Conservation (phyloP, 2,888 invertebrate species). For the Athalia cordata region DNA sequence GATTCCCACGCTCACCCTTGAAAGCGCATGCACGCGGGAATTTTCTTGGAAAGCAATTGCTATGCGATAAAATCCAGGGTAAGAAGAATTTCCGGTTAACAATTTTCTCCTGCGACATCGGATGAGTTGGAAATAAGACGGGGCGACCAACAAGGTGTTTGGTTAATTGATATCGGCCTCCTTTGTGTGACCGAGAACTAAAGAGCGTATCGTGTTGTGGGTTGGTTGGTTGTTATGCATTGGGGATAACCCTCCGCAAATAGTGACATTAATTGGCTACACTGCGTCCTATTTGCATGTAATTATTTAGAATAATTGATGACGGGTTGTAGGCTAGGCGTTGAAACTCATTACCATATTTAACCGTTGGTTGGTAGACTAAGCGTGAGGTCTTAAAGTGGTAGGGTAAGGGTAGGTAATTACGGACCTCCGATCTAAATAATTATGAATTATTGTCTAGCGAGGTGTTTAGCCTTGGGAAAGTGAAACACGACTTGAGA, state of each 20-base stretch:
- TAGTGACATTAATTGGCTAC: slow-evolving; percentile 70
- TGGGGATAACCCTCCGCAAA: slow-evolving; percentile 69
- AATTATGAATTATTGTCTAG: slow-evolving; percentile 37
- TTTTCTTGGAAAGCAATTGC: slow-evolving; percentile 1
- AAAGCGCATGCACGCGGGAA: slow-evolving; percentile 12
- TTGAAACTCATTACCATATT: slow-evolving; percentile 69
- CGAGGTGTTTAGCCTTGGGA: slow-evolving; percentile 13
- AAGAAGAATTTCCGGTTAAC: background rate
- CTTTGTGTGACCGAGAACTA: slow-evolving; percentile 27
- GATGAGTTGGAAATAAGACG: background rate
- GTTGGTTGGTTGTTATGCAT: slow-evolving; percentile 52
- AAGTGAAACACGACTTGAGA: slow-evolving; percentile 19
- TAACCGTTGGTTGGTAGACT: slow-evolving; percentile 51
- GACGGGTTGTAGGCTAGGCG: slow-evolving; percentile 67
- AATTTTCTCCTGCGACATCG: background rate
- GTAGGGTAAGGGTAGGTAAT: slow-evolving; percentile 33
- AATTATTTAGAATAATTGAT: slow-evolving; percentile 72
- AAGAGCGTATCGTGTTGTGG: slow-evolving; percentile 48
- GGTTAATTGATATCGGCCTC: slow-evolving; percentile 19
- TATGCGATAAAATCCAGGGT: background rate
- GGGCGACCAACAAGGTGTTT: slow-evolving; percentile 1
- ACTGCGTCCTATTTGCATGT: slow-evolving; percentile 68
- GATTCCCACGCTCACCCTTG: background rate
- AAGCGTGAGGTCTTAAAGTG: slow-evolving; percentile 38
- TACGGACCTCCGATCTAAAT: slow-evolving; percentile 35